Percentiles rank a stretch among this genome's conserved stretches.
Evolutionary conservation across 1,140 invertebrate species (phyloP).

Genomic region (Tetranychus cinnabarinus): DNA sequence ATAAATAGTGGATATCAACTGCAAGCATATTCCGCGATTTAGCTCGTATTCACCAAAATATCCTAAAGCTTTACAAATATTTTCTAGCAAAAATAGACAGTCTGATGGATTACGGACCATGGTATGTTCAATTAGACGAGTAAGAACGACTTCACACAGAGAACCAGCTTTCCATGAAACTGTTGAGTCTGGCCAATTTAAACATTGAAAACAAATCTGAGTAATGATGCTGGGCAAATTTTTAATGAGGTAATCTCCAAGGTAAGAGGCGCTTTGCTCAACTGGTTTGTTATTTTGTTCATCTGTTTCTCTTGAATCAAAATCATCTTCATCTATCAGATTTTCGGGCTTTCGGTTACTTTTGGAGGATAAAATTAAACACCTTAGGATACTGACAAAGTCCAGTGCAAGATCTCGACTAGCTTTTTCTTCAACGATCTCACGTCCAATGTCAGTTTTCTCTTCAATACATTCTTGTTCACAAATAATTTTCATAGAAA

Average conservation of each 20-base stretch:
- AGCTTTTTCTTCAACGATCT: constrained; percentile 1
- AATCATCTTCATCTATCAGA: background rate
- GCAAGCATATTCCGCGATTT: background rate
- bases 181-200: constrained; percentile 2
- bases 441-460: background rate
- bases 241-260: background rate
- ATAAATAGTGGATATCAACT: background rate
- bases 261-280: background rate
- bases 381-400: background rate
- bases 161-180: background rate
- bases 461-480: background rate
- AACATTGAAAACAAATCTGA: background rate
- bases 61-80: background rate
- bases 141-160: background rate
- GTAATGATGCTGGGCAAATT: background rate
- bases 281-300: background rate
- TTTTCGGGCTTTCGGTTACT: background rate
- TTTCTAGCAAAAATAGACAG: background rate
- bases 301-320: background rate
- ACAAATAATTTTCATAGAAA: background rate
- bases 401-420: background rate
- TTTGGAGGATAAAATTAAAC: background rate
- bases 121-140: background rate
- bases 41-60: constrained; percentile 5
- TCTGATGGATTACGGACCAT: background rate